phyloP scores from a whole-genome alignment of 2,797 vertebrate genomes.

The Oryzias dopingdopingensis region DNA sequence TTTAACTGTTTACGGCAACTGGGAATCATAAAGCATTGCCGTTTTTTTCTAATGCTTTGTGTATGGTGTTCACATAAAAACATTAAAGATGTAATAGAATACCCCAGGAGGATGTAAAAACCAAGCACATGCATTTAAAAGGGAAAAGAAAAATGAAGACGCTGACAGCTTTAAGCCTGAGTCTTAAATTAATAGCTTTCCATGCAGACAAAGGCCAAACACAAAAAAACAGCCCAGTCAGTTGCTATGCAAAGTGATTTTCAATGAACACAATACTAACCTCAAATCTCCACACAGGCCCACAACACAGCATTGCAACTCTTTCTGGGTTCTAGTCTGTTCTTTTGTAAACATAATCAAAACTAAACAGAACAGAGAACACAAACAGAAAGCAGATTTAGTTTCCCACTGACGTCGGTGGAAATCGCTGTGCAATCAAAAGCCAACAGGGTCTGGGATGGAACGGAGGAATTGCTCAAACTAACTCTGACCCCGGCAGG shows the following conservation, averaged over 20 bases:
- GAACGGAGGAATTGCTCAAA: conserved; percentile 32
- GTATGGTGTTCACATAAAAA: conserved; percentile 27
- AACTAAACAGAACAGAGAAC: conserved; percentile 62
- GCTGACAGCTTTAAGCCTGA: conserved; percentile 35
- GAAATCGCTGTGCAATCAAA: conserved; percentile 47
- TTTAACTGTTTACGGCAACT: conserved; percentile 13
- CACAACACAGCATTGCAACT: conserved; percentile 58
- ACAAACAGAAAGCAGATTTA: conserved; percentile 56
- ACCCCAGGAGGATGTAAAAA: conserved; percentile 14
- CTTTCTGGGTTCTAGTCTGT: conserved; percentile 55
- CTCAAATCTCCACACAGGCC: conserved; percentile 47
- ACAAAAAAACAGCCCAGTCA: conserved; percentile 21
- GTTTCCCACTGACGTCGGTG: conserved; percentile 54
- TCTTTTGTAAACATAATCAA: conserved; percentile 62
- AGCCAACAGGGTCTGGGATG: conserved; percentile 57
- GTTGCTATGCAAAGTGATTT: conserved; percentile 53
- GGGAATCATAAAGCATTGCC: conserved; percentile 13
- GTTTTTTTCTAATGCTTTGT: conserved; percentile 16
- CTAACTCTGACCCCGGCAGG: conserved; percentile 37
- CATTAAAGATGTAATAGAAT: conserved; percentile 4
- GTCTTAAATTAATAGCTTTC: conserved; percentile 37
- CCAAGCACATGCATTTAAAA: background rate
- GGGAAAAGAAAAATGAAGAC: conserved; percentile 20
- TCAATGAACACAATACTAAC: conserved; percentile 39
- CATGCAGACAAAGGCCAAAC: conserved; percentile 39